Evolutionary conservation across 1,140 invertebrate genomes (phyloP).

Genomic region (Panulirus ornatus): DNA sequence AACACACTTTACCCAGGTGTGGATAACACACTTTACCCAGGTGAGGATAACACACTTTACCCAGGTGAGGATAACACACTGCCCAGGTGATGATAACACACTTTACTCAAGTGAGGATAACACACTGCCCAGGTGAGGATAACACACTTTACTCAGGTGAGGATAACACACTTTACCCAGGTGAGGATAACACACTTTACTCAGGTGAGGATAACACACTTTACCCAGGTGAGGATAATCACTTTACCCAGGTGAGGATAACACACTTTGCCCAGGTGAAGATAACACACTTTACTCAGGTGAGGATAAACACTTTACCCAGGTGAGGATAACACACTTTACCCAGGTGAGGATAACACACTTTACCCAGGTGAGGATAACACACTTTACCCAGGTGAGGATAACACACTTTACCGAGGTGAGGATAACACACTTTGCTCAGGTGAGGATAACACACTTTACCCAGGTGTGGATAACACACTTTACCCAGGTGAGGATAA

Average conservation of each 20-base stretch:
- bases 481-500: background rate
- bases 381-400: background rate
- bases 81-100: no score
- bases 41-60: background rate
- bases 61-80: background rate
- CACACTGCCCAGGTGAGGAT: no score
- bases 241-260: background rate
- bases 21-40: background rate
- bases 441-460: background rate
- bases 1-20: no score
- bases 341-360: background rate
- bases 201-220: background rate
- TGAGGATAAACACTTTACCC: background rate
- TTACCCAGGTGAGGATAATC: no score
- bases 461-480: background rate
- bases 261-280: background rate
- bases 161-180: background rate
- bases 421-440: no score
- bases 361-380: background rate
- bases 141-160: background rate
- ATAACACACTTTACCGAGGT: no score
- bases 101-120: background rate
- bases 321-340: background rate
- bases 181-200: no score
- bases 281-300: background rate